Base-by-base conservation (phyloP, 2,888 invertebrate genomes). In the Hydriomena furcata region DNA sequence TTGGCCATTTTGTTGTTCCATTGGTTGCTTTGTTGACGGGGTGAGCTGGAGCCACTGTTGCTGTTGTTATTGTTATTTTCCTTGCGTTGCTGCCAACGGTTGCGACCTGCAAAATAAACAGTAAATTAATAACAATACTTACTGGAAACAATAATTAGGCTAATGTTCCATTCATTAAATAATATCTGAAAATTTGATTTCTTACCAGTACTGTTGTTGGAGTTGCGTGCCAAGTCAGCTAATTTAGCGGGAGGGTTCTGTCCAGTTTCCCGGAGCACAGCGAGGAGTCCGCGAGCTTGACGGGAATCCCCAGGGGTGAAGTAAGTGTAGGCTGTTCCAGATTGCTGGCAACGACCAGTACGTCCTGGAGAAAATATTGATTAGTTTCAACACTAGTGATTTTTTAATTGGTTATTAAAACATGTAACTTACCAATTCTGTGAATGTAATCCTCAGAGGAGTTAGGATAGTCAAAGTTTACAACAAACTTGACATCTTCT, bases 401-500 rank as follows among this genome's bases (percentile, higher is more conserved):
- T 17, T 17, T 17, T 17, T 17, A 3, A 17, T 17, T 17, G 2
- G 5, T 3, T 23, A 7, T 20, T 12, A 8, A 7, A 32, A 20
- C 7, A 23, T 13, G 1, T 5, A 34, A 62, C 70, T 71, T 64
- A 84, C 94, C 98, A 84, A 99, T 99, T 65, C 99, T 94, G 82
- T 99, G 99, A 56, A 99, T 98, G 79, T 99, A 99, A 85, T 99
- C 99, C 85, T 99, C 99, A 7, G 98, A 97, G 45, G 97, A 97
- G 78, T 97, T 97, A 0, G 99, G 99, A 83, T 98, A 99, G 87
- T 99, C 99, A 81, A 94, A 99, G 85, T 99, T 99, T 66, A 99
- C 97, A 25, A 99, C 99, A 89, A 95, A 98, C 83, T 98, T 98
- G 44, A 99, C 97, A 82, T 99, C 99, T 80, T 98, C 98, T 20